Evolutionary conservation across 35 echinoderm and acorn worm species (phyloP), one percentile per base, ranked within the genome.

Genomic region (Ophiothrix spiculata): DNA sequence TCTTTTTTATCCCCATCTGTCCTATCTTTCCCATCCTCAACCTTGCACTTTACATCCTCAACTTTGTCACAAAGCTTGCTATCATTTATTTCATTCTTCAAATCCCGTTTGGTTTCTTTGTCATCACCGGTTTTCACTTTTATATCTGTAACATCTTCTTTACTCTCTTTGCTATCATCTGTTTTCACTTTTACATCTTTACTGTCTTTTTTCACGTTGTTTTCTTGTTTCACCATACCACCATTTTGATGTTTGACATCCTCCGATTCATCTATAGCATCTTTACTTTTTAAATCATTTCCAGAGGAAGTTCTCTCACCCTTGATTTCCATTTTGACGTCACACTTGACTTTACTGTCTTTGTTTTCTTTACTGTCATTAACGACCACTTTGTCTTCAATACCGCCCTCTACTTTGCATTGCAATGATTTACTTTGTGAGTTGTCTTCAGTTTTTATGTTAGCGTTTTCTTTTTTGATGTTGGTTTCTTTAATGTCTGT

Each of bases 351-450:
- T 29, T 80, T 11, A 16, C 31, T 80, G 56, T 54, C 38, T 1
- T 29, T 86, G 77, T 39, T 86, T n/a, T 76, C 15, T 21, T 29
- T 77, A 36, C n/a, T n/a, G n/a, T n/a, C n/a, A n/a, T n/a, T n/a
- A n/a, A n/a, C n/a, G n/a, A n/a, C n/a, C n/a, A n/a, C n/a, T n/a
- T n/a, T n/a, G n/a, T n/a, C n/a, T n/a, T n/a, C n/a, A n/a, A n/a
- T n/a, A n/a, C n/a, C n/a, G n/a, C n/a, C n/a, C n/a, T n/a, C n/a
- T n/a, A n/a, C n/a, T n/a, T n/a, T n/a, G n/a, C n/a, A n/a, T n/a
- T n/a, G n/a, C n/a, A n/a, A n/a, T n/a, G n/a, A n/a, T n/a, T n/a
- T n/a, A n/a, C n/a, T n/a, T n/a, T n/a, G n/a, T 49, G 42, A 49
- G 42, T 19, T 49, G 42, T 19, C 19, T 49, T 49, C 42, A 10